phyloP scores from a whole-genome alignment of 1,140 invertebrate genomes.

The Scaptodrosophila lebanonensis region DNA sequence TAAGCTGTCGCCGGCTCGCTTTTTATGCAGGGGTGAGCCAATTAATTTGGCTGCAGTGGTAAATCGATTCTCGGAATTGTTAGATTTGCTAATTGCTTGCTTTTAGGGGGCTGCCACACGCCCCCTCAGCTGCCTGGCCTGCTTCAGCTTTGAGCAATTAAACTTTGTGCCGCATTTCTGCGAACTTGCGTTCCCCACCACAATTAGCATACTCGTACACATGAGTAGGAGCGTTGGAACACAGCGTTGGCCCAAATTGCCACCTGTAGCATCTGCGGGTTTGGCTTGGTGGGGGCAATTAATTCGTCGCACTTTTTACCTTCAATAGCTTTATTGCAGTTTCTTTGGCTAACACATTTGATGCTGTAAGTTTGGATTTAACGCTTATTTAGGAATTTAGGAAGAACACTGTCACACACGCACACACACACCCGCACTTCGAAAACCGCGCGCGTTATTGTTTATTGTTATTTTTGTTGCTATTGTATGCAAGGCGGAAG shows the following conservation, averaged over 20 bases:
- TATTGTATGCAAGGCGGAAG: no score
- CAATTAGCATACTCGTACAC: conserved; percentile 39
- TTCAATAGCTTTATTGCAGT: no score
- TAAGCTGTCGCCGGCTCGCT: not conserved
- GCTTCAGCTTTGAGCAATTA: conserved; percentile 39
- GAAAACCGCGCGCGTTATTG: no score
- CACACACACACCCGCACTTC: not conserved
- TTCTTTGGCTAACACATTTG: no score
- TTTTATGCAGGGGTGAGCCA: conserved; percentile 31
- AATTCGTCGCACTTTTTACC: no score
- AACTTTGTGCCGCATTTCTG: conserved; percentile 32
- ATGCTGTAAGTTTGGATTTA: no score
- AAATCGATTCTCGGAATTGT: conserved; percentile 74
- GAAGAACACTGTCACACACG: conserved; percentile 20
- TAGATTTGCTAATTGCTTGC: conserved; percentile 73
- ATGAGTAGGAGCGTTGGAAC: not conserved
- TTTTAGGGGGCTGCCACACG: conserved; percentile 48
- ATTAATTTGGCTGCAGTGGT: conserved; percentile 64
- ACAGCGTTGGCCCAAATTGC: conserved; percentile 6
- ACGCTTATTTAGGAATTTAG: no score
- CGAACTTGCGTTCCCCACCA: conserved; percentile 53
- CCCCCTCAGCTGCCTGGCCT: conserved; percentile 4
- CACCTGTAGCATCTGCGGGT: conserved; percentile 52
- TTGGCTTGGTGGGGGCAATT: no score
- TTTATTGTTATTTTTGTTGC: no score